Evolutionary conservation across 2,113 vertebrate genomes (phyloP), one percentile per base, ranked within the genome.

Genomic region (Cinclus cinclus): DNA sequence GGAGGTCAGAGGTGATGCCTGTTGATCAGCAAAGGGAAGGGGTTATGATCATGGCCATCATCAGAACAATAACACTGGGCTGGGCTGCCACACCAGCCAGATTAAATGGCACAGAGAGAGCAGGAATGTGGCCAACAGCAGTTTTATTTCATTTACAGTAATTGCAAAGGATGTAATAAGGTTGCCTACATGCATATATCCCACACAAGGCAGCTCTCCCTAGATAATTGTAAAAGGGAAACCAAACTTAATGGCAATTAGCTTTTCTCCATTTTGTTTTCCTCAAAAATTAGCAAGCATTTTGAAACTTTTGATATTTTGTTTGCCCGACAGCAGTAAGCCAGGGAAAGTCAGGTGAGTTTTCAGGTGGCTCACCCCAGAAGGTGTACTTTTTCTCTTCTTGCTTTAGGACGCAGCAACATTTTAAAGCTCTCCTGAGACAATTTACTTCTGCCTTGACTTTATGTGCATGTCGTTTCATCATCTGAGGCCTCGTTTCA

Each of bases 401-500:
- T 87, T 64, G 37, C 60, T 89, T 87, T 79, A 92, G 90, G 91
- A 85, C 70, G 59, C 63, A 65, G 56, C 15, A 22, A 81, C 62
- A 50, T 95, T 88, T 96, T 90, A 89, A 92, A 96, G 31, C 58
- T 89, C 91, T 79, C 95, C 71, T 39, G 91, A 95, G 92, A 75
- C 84, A 77, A 87, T 96, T 95, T 96, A 95, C 88, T 91, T 92
- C 74, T 95, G 74, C 95, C 73, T 92, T 75, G 87, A 96, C 79
- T 95, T 96, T 96, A 96, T 89, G 60, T 83, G 90, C 92, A 76
- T 94, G 92, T 94, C 8, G 39, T 95, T 96, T 95, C 92, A 96
- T 97, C 96, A 95, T 97, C 97, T 96, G 92, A 94, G 77, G 89
- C 92, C 87, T 95, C 77, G 14, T 96, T 97, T 92, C 96, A 91